Base-by-base conservation (phyloP, 1,140 invertebrate genomes). In the Macrosteles quadrilineatus region DNA sequence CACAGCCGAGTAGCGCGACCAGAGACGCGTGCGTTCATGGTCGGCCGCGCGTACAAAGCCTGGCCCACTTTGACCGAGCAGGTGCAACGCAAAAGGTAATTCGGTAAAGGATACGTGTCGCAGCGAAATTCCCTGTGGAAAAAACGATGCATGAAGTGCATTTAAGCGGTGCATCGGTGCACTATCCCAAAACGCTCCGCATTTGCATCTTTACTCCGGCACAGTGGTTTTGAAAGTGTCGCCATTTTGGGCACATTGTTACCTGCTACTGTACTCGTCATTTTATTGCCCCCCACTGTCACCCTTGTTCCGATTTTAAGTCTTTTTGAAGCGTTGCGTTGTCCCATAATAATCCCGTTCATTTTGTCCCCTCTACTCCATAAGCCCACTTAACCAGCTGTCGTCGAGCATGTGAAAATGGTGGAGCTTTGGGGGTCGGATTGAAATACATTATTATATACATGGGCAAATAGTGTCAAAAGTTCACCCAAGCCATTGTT, bases 181-280 rank as follows among this genome's bases (percentile, higher is more conserved):
- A n/a, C 32, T 36, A 36, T 14, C 32, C 32, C 32, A 36, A 36
- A 36, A 36, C 32, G 21, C 55, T 25, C 47, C n/a, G 55, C 55
- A 59, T 59, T 59, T 59, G 55, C 55, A 59, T 59, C 55, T 27
- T 59, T 59, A 59, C 55, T 59, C 9, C 55, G 55, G 21, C 21
- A 59, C 21, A 59, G 21, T 59, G 55, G 25, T 25, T 30, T 29
- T 30, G 23, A 59, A 59, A 59, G 55, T 59, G 55, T 21, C 55
- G 55, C 55, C 55, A 59, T 59, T 59, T 59, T 59, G 55, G 27
- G 27, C 55, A 11, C 27, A 59, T 59, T 59, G 55, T 59, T 59
- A 59, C 55, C 55, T 59, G 55, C 55, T 59, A 59, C 55, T n/a
- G 55, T 59, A 59, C 12, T 27, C 55, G 32, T 59, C 55, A 59